Evolutionary conservation across 2,113 vertebrate genomes (phyloP).

Genomic region (Arothron firmamentum): DNA sequence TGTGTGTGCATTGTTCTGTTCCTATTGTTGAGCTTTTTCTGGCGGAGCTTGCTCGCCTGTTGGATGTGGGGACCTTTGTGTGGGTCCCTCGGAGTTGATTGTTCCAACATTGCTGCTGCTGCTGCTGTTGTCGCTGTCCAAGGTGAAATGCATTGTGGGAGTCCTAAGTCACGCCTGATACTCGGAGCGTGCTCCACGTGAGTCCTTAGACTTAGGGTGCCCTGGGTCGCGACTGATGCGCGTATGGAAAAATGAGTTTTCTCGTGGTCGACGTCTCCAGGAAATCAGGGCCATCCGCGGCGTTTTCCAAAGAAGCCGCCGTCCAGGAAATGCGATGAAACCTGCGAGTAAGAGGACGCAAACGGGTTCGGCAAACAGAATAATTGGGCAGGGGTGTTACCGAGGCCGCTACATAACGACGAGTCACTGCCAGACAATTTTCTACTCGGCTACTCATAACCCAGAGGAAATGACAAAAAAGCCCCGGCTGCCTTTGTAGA

Average conservation of each 20-base stretch:
- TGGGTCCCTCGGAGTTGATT: neutral
- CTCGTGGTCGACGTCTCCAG: neutral
- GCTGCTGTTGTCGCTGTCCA: no score
- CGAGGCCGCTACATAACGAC: conserved; percentile 24
- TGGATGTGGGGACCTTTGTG: neutral
- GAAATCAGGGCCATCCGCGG: conserved; percentile 32
- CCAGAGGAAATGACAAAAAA: conserved; percentile 48
- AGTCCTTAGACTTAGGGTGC: no score
- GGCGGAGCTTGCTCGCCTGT: conserved; percentile 22
- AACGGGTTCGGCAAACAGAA: conserved; percentile 44
- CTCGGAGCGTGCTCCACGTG: no score
- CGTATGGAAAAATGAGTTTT: no score
- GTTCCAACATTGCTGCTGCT: no score
- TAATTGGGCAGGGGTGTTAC: conserved; percentile 33
- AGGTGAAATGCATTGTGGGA: no score
- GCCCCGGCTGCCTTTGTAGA: conserved; percentile 37
- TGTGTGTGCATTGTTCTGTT: conserved; percentile 10
- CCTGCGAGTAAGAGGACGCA: conserved; percentile 29
- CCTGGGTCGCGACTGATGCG: no score
- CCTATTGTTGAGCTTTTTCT: conserved; percentile 4
- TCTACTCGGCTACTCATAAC: conserved; percentile 49
- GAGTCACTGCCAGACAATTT: conserved; percentile 41
- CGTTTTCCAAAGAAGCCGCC: conserved; percentile 42
- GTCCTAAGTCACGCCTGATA: no score
- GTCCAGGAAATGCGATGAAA: conserved; percentile 43